phyloP scores from a whole-genome alignment of 2,888 invertebrate species.

The Stenchaetothrips biformis region DNA sequence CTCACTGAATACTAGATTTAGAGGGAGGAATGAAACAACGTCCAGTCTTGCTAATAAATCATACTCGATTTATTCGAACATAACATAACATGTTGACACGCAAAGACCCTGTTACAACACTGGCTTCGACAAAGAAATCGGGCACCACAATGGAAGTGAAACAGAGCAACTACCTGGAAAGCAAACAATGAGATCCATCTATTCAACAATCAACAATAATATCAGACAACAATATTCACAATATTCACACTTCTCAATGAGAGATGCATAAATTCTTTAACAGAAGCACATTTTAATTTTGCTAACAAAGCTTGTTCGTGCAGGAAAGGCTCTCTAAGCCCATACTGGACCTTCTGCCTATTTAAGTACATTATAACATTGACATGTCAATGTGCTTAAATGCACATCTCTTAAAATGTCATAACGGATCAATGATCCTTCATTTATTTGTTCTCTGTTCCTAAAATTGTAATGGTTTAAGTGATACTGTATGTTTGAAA shows the following conservation, averaged over 20 bases:
- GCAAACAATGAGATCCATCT: slow-evolving; percentile 14
- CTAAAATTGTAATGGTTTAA: not conserved
- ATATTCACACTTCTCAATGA: not conserved
- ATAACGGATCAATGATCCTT: not conserved
- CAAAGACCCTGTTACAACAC: slow-evolving; percentile 11
- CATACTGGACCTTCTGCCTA: not conserved
- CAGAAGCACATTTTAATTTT: not conserved
- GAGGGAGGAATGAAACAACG: not conserved
- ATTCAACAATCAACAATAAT: slow-evolving; percentile 19
- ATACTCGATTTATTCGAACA: slow-evolving; percentile 1
- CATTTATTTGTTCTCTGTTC: not conserved
- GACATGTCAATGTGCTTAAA: not conserved
- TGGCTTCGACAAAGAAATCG: not conserved
- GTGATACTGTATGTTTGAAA: not conserved
- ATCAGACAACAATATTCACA: slow-evolving; percentile 21
- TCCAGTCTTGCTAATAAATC: not conserved
- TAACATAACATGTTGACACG: slow-evolving; percentile 6
- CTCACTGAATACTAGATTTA: too few relatives aligned
- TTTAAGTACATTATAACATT: not conserved
- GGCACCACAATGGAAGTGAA: slow-evolving; percentile 4
- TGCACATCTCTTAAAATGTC: not conserved
- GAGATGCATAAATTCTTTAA: not conserved
- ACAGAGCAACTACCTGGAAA: slow-evolving; percentile 1
- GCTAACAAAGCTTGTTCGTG: not conserved
- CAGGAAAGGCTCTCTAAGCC: not conserved